A percentile compares a stretch with the other conserved stretches of the same genome.
Evolutionary conservation across 2,888 invertebrate species (phyloP).

Genomic region (Dermolepida albohirtum): DNA sequence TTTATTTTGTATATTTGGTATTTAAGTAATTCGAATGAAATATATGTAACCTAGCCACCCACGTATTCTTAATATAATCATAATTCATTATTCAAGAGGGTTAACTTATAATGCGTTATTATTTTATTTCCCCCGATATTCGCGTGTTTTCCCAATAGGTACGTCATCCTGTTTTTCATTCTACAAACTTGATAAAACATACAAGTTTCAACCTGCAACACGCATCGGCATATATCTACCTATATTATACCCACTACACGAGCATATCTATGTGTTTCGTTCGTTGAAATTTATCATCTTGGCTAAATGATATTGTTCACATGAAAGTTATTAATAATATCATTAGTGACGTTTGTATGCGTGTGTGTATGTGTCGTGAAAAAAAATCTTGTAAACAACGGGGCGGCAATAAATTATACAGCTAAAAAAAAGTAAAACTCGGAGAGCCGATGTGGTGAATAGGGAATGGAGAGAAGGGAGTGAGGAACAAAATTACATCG

Average conservation of each 20-base stretch:
- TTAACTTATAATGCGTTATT: neutral
- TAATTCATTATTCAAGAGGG: neutral
- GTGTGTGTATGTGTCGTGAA: constrained; percentile 3
- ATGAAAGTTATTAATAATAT: constrained; percentile 37
- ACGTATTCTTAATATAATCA: neutral
- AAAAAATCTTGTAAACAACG: constrained; percentile 40
- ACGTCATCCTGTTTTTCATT: constrained; percentile 22
- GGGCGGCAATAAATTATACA: constrained; percentile 30
- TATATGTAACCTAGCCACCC: no score
- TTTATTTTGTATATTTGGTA: no score
- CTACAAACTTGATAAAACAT: constrained; percentile 22
- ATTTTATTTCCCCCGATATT: constrained; percentile 28
- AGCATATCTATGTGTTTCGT: constrained; percentile 29
- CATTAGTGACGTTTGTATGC: constrained; percentile 24
- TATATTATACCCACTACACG: neutral
- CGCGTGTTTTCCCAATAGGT: constrained; percentile 13
- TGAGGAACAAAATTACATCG: constrained; percentile 30
- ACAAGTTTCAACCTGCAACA: constrained; percentile 30
- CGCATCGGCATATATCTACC: constrained; percentile 26
- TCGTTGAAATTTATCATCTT: constrained; percentile 14
- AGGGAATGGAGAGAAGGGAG: neutral
- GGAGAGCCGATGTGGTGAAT: constrained; percentile 5
- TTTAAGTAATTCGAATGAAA: no score
- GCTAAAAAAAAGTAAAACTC: constrained; percentile 26
- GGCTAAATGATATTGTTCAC: constrained; percentile 32